Conservation (phyloP, 2,888 invertebrate species). For the Teinopalpus imperialis region DNA sequence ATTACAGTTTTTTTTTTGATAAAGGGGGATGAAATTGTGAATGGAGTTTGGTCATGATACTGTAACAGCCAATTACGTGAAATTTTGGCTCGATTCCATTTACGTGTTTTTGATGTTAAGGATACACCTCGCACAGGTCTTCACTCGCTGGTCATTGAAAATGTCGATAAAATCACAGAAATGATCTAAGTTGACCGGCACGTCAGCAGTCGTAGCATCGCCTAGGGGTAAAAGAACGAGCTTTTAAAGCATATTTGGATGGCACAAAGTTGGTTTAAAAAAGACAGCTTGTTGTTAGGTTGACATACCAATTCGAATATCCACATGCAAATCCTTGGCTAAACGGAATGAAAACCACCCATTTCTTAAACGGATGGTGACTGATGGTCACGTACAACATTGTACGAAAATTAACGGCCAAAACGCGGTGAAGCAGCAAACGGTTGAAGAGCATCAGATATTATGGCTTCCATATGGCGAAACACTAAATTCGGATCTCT, state of each 20-base stretch:
- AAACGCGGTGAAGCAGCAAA: neutral
- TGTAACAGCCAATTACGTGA: too few species aligned
- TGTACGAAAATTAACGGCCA: neutral
- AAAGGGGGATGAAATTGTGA: neutral
- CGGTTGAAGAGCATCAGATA: constrained; percentile 8
- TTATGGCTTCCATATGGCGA: constrained; percentile 14
- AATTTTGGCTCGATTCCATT: neutral
- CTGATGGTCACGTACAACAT: neutral
- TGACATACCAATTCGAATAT: too few species aligned
- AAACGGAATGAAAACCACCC: neutral
- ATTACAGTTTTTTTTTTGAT: constrained; percentile 1
- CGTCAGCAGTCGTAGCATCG: neutral
- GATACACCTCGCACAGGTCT: constrained; percentile 11
- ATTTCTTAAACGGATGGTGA: neutral
- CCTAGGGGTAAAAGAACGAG: neutral
- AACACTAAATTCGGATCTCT: constrained; percentile 13
- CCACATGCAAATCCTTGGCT: neutral
- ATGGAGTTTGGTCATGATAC: neutral
- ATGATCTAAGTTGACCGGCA: neutral
- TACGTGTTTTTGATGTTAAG: neutral
- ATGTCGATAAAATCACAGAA: neutral
- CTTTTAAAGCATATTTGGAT: neutral
- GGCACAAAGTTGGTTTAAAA: neutral
- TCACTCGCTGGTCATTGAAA: constrained; percentile 15
- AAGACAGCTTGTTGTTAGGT: too few species aligned